Base-by-base conservation (phyloP, 2,888 invertebrate species). In the Mesorhabditis belari region DNA sequence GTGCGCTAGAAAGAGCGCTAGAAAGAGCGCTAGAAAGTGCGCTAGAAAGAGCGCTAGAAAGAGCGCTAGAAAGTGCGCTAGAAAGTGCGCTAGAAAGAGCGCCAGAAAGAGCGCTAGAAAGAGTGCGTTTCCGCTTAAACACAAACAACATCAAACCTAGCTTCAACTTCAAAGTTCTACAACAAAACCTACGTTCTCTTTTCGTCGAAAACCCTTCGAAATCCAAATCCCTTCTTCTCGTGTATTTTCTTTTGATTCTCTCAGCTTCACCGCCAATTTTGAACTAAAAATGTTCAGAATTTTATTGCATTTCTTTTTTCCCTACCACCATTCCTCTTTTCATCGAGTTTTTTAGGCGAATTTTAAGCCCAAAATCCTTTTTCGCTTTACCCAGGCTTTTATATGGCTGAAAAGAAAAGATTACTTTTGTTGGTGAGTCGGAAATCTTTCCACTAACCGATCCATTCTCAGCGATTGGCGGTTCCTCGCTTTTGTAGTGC, bases 221-320 rank as follows among this genome's bases (percentile, higher is more conserved):
- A 26, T 64, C 63, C 19, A 53, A 26, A 21, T 62, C 61, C 52
- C 67, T 67, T 51, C 67, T 35, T 53, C 68, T 70, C 57, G 66
- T 65, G 62, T 70, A 70, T 55, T 70, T 70, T 2, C 61, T 52
- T 17, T 64, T 61, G 5, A 55, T 49, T 27, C 58, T 51, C 17
- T 57, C 63, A n/a, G 56, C 17, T 6, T 50, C 51, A 23, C 21
- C 51, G n/a, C n/a, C n/a, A n/a, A n/a, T n/a, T n/a, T n/a, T n/a
- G n/a, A n/a, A n/a, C n/a, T n/a, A n/a, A n/a, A n/a, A n/a, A n/a
- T n/a, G n/a, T n/a, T n/a, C n/a, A n/a, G n/a, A n/a, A n/a, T n/a
- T 51, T 49, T 60, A 55, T 21, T n/a, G n/a, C n/a, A n/a, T n/a
- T n/a, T n/a, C n/a, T n/a, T n/a, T n/a, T n/a, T n/a, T n/a, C 44